Conservation (phyloP, 2,797 vertebrate species). For the Synaphobranchus kaupii region DNA sequence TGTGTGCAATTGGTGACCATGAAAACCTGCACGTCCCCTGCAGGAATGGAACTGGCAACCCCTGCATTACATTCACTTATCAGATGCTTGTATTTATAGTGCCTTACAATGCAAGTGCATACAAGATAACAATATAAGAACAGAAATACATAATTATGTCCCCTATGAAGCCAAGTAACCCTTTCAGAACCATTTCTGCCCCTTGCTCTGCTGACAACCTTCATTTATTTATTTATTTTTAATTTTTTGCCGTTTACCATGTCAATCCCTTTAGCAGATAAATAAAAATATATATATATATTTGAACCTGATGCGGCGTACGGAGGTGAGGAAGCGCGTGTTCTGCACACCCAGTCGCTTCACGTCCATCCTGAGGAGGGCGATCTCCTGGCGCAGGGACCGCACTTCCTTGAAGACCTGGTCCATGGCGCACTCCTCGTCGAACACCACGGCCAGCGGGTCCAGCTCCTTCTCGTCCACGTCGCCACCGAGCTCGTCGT, state of each 20-base stretch:
- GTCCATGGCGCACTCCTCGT: slow-evolving; percentile 68
- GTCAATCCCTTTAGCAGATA: background rate
- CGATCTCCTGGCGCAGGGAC: slow-evolving; percentile 74
- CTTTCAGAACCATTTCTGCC: too few species aligned
- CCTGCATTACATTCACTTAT: too few species aligned
- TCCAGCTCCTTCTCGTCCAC: slow-evolving; percentile 53
- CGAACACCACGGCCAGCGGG: slow-evolving; percentile 73
- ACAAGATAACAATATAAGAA: too few species aligned
- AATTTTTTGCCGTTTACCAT: background rate
- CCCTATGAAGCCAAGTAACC: too few species aligned
- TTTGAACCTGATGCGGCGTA: slow-evolving; percentile 63
- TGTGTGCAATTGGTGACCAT: too few species aligned
- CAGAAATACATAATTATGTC: too few species aligned
- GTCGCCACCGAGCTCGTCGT: slow-evolving; percentile 35
- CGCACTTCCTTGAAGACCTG: slow-evolving; percentile 76
- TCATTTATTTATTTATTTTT: too few species aligned
- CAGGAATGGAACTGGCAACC: too few species aligned
- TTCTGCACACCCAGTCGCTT: slow-evolving; percentile 75
- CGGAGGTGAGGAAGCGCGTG: slow-evolving; percentile 80
- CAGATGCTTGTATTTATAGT: too few species aligned
- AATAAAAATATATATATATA: background rate
- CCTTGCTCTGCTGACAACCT: too few species aligned
- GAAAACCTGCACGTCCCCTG: too few species aligned
- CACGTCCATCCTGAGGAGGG: slow-evolving; percentile 74
- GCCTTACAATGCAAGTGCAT: too few species aligned